These are phyloP conservation scores for Ctenosaura bakeri DNA, from an alignment of 2,797 vertebrate species.

Conservation along the genomic window DNA sequence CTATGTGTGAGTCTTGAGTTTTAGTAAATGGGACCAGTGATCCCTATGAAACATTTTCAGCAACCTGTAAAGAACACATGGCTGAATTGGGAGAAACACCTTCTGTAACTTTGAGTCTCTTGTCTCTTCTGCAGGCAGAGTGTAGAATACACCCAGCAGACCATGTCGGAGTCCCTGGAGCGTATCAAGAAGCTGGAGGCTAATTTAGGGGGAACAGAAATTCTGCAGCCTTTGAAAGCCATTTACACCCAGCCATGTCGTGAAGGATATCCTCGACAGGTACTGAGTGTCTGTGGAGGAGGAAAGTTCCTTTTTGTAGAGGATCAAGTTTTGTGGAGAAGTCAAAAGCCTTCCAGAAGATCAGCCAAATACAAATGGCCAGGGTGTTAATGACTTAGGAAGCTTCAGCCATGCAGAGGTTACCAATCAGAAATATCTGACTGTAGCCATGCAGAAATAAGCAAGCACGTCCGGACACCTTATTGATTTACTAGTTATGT, in stretches of 20 bases:
- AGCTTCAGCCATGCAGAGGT: no score
- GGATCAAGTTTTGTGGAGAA: not conserved
- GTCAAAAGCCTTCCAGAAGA: not conserved
- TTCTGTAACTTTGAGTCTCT: not conserved
- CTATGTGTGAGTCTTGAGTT: no score
- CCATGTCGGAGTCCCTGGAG: slow-evolving; percentile 78
- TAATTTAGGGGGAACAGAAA: slow-evolving; percentile 81
- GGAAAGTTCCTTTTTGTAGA: not conserved
- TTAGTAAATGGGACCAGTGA: no score
- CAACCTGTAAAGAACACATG: not conserved
- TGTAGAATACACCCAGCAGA: slow-evolving; percentile 82
- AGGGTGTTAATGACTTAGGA: no score
- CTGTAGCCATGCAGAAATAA: no score
- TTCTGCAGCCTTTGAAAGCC: slow-evolving; percentile 74
- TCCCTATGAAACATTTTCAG: no score
- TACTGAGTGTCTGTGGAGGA: slow-evolving; percentile 43
- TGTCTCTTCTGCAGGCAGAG: slow-evolving; percentile 75
- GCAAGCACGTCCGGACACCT: not conserved
- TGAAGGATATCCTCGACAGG: slow-evolving; percentile 77
- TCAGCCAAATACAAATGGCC: not conserved
- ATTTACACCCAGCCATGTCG: slow-evolving; percentile 74
- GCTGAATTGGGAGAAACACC: not conserved
- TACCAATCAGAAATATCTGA: not conserved
- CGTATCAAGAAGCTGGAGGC: slow-evolving; percentile 74
- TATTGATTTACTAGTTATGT: no score